A percentile compares a stretch with the other conserved stretches of the same genome.
Conservation (phyloP, 2,113 vertebrate genomes). For the Ginglymostoma cirratum region DNA sequence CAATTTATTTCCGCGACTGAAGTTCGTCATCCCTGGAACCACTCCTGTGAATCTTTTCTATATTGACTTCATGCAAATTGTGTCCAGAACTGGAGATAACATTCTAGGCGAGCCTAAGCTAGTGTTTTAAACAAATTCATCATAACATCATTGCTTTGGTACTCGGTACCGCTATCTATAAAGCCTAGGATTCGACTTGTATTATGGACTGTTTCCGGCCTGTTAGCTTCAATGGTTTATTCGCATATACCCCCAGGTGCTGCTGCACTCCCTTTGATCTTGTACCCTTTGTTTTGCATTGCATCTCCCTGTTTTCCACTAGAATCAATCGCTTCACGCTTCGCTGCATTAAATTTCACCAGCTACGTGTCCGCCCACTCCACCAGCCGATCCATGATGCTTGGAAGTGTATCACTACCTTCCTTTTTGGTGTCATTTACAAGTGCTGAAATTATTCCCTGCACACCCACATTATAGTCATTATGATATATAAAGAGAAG, state of each 20-base stretch:
- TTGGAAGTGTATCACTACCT: background rate
- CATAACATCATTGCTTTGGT: background rate
- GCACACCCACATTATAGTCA: too few relatives aligned
- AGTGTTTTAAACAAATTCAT: background rate
- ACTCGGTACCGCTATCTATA: background rate
- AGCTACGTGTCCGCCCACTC: background rate
- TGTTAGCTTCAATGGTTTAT: background rate
- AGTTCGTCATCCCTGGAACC: background rate
- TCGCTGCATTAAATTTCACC: background rate
- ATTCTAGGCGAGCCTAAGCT: background rate
- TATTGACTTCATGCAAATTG: background rate
- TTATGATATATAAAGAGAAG: too few relatives aligned
- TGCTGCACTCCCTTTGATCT: too few relatives aligned
- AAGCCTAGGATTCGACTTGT: background rate
- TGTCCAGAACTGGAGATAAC: background rate
- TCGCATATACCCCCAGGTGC: too few relatives aligned
- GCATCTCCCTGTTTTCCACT: background rate
- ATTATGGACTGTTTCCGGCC: background rate
- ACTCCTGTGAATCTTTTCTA: background rate
- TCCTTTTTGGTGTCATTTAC: background rate
- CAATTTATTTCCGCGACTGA: too few relatives aligned
- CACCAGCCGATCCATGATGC: background rate
- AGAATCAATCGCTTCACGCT: background rate
- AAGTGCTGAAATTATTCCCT: too few relatives aligned
- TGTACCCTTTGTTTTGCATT: background rate